These are phyloP conservation scores for Anarsia innoxiella DNA, from an alignment of 2,888 invertebrate species.

Conservation along the genomic window DNA sequence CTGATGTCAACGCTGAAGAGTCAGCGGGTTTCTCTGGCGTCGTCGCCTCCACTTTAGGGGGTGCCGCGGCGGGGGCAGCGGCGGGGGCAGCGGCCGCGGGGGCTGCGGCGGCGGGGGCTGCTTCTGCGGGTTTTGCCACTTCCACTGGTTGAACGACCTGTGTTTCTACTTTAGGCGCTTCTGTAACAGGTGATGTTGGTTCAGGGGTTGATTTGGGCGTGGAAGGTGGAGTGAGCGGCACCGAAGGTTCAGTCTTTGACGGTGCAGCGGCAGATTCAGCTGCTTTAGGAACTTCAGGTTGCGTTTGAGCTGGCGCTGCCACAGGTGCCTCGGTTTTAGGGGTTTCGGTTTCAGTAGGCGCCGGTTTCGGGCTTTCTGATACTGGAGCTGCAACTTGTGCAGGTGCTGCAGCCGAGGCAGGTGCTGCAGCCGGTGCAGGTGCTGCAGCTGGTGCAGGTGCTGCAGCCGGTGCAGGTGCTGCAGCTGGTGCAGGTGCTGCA, in stretches of 20 bases:
- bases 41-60: no score
- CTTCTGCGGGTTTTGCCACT: slow-evolving; percentile 11
- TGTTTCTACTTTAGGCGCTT: slow-evolving; percentile 20
- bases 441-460: slow-evolving; percentile 14
- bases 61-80: slow-evolving; percentile 11
- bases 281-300: background rate
- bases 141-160: no score
- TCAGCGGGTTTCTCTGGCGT: slow-evolving; percentile 26
- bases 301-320: background rate
- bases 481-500: slow-evolving; percentile 19
- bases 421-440: slow-evolving; percentile 11
- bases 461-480: slow-evolving; percentile 14
- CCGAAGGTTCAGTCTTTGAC: slow-evolving; percentile 23
- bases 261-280: slow-evolving; percentile 21
- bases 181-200: slow-evolving; percentile 20
- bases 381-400: slow-evolving; percentile 12
- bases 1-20: slow-evolving; percentile 10
- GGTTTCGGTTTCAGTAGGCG: background rate
- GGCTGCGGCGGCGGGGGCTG: slow-evolving; percentile 12
- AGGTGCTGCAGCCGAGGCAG: slow-evolving; percentile 12
- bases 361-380: slow-evolving; percentile 10
- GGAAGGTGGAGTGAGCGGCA: slow-evolving; percentile 26
- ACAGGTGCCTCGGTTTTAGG: background rate
- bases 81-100: slow-evolving; percentile 13
- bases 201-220: slow-evolving; percentile 26